These are phyloP conservation scores for Oryzias dopingdopingensis DNA, from an alignment of 2,797 vertebrate genomes.

Conservation along the genomic window DNA sequence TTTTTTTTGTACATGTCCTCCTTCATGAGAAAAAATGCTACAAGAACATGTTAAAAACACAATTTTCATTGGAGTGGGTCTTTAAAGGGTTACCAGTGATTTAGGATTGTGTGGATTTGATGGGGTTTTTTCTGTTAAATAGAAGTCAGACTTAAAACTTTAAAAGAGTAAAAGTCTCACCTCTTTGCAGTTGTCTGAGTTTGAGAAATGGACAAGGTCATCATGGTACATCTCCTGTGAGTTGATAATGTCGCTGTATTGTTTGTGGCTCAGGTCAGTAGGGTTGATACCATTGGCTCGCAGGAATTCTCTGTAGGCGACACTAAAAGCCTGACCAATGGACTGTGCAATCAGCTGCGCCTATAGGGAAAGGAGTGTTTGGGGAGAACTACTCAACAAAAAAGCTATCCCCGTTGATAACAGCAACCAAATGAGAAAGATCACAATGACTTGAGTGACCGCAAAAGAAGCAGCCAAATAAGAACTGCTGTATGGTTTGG, in stretches of 20 bases:
- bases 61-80: no score
- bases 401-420: constrained; percentile 39
- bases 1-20: no score
- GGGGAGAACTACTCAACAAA: constrained; percentile 47
- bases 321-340: constrained; percentile 97
- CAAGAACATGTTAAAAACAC: no score
- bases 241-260: constrained; percentile 97
- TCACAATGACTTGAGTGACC: constrained; percentile 26
- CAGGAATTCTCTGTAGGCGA: constrained; percentile 97
- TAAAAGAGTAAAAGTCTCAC: constrained; percentile 62
- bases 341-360: constrained; percentile 98
- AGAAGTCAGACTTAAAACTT: background rate
- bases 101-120: no score
- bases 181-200: constrained; percentile 99
- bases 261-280: constrained; percentile 97
- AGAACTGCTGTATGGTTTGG: background rate
- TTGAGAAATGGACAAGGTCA: constrained; percentile 85
- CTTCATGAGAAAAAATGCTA: no score
- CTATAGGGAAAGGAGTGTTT: constrained; percentile 66
- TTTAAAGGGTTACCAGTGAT: no score
- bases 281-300: constrained; percentile 97
- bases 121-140: no score
- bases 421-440: constrained; percentile 36
- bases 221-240: constrained; percentile 89
- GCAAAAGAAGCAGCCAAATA: constrained; percentile 15